Base-by-base conservation (phyloP, 2,113 vertebrate species). In the Plecotus auritus region DNA sequence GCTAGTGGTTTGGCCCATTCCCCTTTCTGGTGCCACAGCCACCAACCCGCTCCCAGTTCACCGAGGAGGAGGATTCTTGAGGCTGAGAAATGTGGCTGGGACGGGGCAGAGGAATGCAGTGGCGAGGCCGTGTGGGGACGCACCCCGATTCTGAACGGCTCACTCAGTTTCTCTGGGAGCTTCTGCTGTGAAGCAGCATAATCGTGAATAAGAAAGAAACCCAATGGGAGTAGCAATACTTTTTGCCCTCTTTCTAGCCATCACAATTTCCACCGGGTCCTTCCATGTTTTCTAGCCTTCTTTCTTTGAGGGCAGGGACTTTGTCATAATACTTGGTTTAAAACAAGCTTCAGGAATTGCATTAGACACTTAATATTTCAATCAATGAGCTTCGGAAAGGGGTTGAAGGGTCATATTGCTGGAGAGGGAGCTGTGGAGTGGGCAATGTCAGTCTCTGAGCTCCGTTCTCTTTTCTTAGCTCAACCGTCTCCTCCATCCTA, bases 261-360 rank as follows among this genome's bases (percentile, higher is more conserved):
- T 40, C 37, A 23, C 16, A 77, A 18, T 49, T 73, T 42, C 32
- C 49, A 95, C 30, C 30, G 14, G 66, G 7, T 22, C 40, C 40
- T 66, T 94, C 76, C 30, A 10, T 84, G 32, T 76, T 74, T 94
- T 26, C 59, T 7, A 84, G 28, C 10, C 16, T 90, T 88, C 66
- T 76, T 78, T 81, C 72, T 81, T 47, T 77, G 30, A 93, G 47
- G 56, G 22, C 32, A 30, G 35, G 37, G 73, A 35, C 37, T 28
- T 66, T 74, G 35, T 72, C 20, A 22, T 86, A 30, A 26, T n/a
- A 82, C 66, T 37, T 82, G 30, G 37, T 73, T 61, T 83, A 35
- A 83, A 93, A 73, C 61, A 92, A 93, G 59, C 76, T 92, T 93
- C 77, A 77, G 9, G 83, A 78, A 40, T 56, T 78, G 47, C 35